Evolutionary conservation across 2,888 invertebrate species (phyloP).

Genomic region (Acheta domesticus): DNA sequence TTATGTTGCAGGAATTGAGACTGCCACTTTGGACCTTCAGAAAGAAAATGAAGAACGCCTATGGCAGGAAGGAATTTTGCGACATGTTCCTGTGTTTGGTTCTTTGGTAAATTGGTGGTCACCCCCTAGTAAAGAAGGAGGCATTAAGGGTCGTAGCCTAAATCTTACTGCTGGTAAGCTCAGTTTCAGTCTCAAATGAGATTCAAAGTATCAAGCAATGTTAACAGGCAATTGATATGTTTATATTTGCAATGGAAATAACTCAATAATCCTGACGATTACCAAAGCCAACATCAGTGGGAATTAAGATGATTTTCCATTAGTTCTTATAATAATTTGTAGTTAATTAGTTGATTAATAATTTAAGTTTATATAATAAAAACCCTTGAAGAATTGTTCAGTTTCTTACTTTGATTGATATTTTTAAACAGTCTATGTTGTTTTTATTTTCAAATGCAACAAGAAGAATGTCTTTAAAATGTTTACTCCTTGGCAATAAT

Average conservation of each 20-base stretch:
- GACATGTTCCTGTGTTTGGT: conserved; percentile 92
- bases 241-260: too few species aligned
- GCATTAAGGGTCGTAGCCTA: conserved; percentile 76
- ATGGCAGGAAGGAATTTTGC: conserved; percentile 90
- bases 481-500: too few species aligned
- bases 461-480: not conserved
- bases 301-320: not conserved
- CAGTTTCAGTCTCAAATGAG: not conserved
- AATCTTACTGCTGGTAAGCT: conserved; percentile 57
- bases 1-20: conserved; percentile 71
- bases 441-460: not conserved
- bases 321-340: not conserved
- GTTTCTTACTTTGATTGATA: not conserved
- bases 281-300: too few species aligned
- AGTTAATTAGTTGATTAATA: conserved; percentile 40
- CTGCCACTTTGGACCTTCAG: conserved; percentile 86
- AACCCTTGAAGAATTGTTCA: not conserved
- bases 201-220: too few species aligned
- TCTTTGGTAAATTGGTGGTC: conserved; percentile 96
- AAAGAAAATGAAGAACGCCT: conserved; percentile 85
- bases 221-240: too few species aligned
- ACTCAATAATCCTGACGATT: too few species aligned
- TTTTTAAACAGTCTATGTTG: not conserved
- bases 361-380: not conserved
- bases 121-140: conserved; percentile 73